Base-by-base conservation (phyloP, 1,140 invertebrate species). In the Pachypsylla venusta region DNA sequence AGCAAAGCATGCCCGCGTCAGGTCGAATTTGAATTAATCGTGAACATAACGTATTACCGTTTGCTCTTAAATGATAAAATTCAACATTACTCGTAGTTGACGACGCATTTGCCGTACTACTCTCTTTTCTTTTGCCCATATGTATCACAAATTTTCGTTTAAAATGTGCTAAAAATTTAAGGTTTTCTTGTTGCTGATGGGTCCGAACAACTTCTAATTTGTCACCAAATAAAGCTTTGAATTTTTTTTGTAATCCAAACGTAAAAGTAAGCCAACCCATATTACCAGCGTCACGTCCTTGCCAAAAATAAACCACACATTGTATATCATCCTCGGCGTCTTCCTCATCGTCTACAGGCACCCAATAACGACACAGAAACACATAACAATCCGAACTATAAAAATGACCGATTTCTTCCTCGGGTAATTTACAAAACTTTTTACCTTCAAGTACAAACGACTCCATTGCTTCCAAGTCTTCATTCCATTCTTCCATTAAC, bases 201-300 rank as follows among this genome's bases (percentile, higher is more conserved):
- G 92, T 96, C 53, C 94, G 75, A 1, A 98, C 87, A 1, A 99
- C 94, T 76, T 99, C 94, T 59, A 99, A 75, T 67, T 97, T 92
- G 67, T 93, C 88, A 28, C 91, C 87, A 71, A 96, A 98, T 60
- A 97, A 76, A 19, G 84, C 80, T 73, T 98, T 95, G 75, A 99
- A 99, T 74, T 96, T 98, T 69, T 97, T 93, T 74, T 98, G 92
- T 57, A 98, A 78, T 25, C 86, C 86, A 74, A 99, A 99, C 0
- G 95, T 99, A 73, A 99, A 99, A 7, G 93, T 98, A 0, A 99
- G 77, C 95, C 95, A 99, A 20, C 95, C 96, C 93, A 98, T 98
- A 73, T 99, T 99, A 48, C 87, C 85, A 2, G 96, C 94, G 68
- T 96, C 85, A 62, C 96, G 75, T 1, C 94, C 93, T 77, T 99